These are phyloP conservation scores for Masticophis lateralis DNA, from an alignment of 2,797 vertebrate species.

Conservation along the genomic window DNA sequence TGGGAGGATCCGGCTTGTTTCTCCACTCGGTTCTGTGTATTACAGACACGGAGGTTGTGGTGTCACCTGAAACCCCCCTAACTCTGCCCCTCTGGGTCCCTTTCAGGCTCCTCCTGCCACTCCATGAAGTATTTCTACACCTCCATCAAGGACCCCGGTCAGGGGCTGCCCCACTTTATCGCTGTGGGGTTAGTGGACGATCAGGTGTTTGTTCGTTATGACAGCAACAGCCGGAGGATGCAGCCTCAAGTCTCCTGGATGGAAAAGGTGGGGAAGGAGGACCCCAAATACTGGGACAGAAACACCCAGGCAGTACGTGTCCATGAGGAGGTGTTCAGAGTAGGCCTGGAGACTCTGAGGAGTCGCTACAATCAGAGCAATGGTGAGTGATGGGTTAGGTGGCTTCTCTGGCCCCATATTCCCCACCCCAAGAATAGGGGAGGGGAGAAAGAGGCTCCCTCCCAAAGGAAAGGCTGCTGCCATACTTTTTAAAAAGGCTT, in stretches of 20 bases:
- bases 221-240: neutral
- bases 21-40: neutral
- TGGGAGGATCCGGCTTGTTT: neutral
- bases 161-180: neutral
- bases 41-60: neutral
- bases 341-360: rapidly evolving
- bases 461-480: neutral
- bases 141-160: neutral
- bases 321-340: rapidly evolving
- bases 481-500: neutral
- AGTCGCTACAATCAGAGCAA: neutral
- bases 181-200: rapidly evolving
- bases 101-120: neutral
- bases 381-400: neutral
- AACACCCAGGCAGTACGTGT: rapidly evolving
- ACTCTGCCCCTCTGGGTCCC: neutral
- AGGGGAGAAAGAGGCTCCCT: too few species aligned
- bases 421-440: too few species aligned
- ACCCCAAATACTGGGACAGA: neutral
- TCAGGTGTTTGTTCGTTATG: neutral
- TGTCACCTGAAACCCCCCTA: neutral
- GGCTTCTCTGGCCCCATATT: too few species aligned
- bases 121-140: neutral
- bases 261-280: neutral
- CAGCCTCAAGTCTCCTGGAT: neutral